Percentiles rank a stretch among this genome's conserved stretches.
Conservation (phyloP, 2,113 vertebrate species). For the Indri indri region DNA sequence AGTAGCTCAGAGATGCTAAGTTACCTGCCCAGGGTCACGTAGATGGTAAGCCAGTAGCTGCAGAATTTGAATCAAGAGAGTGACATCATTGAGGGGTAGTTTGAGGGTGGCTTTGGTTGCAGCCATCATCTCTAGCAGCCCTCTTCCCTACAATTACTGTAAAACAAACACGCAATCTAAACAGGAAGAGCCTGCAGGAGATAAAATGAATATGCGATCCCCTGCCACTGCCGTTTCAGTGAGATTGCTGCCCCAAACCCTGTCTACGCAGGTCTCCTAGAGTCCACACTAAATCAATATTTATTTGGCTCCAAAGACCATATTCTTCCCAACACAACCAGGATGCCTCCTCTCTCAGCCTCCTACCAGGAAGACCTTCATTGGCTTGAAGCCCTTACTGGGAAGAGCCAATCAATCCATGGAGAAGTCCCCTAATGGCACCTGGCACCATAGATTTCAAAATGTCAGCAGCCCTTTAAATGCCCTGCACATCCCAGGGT, state of each 20-base stretch:
- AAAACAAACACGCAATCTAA: not conserved
- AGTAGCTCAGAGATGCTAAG: not conserved
- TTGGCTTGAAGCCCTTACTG: not conserved
- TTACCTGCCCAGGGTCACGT: not conserved
- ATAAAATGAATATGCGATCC: not conserved
- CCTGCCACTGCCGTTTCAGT: not conserved
- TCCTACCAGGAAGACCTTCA: not conserved
- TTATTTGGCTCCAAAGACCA: not conserved
- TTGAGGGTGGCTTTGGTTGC: not conserved
- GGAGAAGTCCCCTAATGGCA: not conserved
- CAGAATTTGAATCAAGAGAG: not conserved
- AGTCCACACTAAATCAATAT: not conserved
- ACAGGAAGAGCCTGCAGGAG: not conserved
- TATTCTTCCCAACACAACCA: not conserved
- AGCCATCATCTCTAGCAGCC: not conserved
- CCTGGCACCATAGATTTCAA: not conserved
- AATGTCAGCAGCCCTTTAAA: not conserved
- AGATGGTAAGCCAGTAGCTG: not conserved
- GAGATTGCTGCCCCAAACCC: not conserved
- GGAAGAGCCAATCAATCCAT: not conserved
- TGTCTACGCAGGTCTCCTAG: not conserved
- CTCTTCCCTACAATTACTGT: not conserved
- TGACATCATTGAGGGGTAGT: not conserved
- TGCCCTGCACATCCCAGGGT: fast-evolving
- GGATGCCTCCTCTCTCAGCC: not conserved